phyloP scores from a whole-genome alignment of 2,888 invertebrate species.

The Agonum fuliginosum region DNA sequence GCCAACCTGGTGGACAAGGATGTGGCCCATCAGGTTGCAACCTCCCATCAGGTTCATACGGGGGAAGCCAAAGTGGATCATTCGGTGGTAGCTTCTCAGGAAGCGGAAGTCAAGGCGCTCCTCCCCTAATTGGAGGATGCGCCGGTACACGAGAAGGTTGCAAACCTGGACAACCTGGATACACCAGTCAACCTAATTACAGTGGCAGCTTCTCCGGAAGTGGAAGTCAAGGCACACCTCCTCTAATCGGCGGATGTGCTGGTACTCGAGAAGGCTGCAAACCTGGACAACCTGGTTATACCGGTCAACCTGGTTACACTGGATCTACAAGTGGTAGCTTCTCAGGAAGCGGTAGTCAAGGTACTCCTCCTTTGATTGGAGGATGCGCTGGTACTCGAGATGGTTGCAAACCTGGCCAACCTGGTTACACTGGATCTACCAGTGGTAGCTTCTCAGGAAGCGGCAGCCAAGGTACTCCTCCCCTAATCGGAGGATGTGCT shows the following conservation, averaged over 20 bases:
- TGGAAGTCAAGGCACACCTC: background rate
- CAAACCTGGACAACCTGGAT: constrained; percentile 22
- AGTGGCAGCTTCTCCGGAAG: background rate
- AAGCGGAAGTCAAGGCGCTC: background rate
- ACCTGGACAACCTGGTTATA: background rate
- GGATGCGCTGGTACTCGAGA: background rate
- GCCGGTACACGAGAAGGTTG: constrained; percentile 11
- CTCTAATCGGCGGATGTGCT: constrained; percentile 12
- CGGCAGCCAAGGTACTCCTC: no score
- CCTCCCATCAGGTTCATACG: background rate
- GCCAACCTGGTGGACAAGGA: background rate
- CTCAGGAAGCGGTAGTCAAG: no score
- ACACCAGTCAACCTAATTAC: background rate
- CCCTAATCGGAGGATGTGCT: background rate
- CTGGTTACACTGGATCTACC: background rate
- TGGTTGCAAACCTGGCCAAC: background rate
- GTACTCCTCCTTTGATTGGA: background rate
- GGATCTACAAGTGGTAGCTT: background rate
- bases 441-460: background rate
- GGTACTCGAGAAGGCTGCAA: constrained; percentile 21
- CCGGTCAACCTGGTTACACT: background rate
- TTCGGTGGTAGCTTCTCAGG: background rate
- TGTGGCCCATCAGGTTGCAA: background rate
- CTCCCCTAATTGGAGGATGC: background rate
- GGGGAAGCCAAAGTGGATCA: background rate